Evolutionary conservation across 2,113 vertebrate genomes (phyloP), one percentile per base, ranked within the genome.

Genomic region (Calidris pugnax): DNA sequence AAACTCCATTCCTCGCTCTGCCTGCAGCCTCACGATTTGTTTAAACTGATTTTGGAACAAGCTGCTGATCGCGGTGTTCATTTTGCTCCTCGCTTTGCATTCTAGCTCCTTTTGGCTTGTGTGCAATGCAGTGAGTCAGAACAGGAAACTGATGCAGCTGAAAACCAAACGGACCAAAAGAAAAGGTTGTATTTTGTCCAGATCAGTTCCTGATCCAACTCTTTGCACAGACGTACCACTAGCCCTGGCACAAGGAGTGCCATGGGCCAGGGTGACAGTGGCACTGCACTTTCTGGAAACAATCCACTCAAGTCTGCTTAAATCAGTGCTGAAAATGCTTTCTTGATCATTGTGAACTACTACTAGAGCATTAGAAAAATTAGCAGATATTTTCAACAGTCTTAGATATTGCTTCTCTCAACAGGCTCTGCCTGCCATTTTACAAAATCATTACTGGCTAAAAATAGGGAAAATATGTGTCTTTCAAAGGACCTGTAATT

Each of bases 131-230:
- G 57, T 77, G 93, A 97, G 86, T 95, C 94, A 90, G 72, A 93
- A 22, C 86, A 97, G 91, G 95, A 96, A 96, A 93, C 55, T 74
- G 86, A 86, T 95, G 94, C 94, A 71, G 90, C 92, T 95, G 85
- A 92, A 88, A 96, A 89, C 55, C 76, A 92, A 86, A 66, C 7
- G n/a, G 63, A 81, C 68, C 71, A 11, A 84, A 88, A 84, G 50
- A 78, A 84, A 87, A 86, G 68, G 45, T 8, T 87, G 72, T 1
- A 3, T 68, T 95, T 93, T 88, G 35, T 66, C 89, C 89, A 92
- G 83, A 60, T 68, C 66, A 55, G 53, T 47, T 81, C 37, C 72
- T 69, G 57, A 74, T 92, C 89, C 86, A 74, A 23, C 19, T 80
- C 85, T 39, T 62, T 51, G 74, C 23, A 17, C 27, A n/a, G 56